Conservation (phyloP, 2,113 vertebrate genomes). For the Upupa epops region DNA sequence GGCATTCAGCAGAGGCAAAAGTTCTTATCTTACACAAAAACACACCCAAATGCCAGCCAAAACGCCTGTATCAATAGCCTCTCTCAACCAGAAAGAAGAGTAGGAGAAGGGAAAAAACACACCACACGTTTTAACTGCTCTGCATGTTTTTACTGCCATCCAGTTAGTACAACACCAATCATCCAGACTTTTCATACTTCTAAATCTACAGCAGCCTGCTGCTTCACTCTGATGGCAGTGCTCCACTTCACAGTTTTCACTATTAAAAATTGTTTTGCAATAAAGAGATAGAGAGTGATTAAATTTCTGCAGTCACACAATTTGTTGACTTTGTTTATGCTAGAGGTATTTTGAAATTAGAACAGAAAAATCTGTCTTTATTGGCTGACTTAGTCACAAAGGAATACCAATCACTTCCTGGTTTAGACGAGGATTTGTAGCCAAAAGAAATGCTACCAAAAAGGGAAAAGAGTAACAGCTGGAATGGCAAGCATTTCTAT, state of each 20-base stretch:
- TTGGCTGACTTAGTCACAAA: background rate
- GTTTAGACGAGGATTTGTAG: background rate
- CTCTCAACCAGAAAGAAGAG: background rate
- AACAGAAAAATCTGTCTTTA: background rate
- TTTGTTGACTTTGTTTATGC: background rate
- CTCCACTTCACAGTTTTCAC: background rate
- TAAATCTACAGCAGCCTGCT: background rate
- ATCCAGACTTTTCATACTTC: background rate
- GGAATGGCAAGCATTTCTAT: background rate
- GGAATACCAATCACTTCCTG: background rate
- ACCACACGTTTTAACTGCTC: background rate
- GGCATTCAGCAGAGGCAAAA: background rate
- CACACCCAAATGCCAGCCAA: background rate
- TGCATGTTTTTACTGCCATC: background rate
- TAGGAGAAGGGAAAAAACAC: background rate
- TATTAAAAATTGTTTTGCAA: background rate
- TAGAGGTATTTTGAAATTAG: background rate
- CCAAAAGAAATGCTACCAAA: background rate
- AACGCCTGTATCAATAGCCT: background rate
- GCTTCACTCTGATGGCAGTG: background rate
- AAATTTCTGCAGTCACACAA: background rate
- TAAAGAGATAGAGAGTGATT: background rate
- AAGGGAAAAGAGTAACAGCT: background rate
- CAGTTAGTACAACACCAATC: background rate
- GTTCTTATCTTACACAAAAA: constrained; percentile 17